phyloP scores from a whole-genome alignment of 2,797 vertebrate genomes.

The Bryconaethiops microstoma region DNA sequence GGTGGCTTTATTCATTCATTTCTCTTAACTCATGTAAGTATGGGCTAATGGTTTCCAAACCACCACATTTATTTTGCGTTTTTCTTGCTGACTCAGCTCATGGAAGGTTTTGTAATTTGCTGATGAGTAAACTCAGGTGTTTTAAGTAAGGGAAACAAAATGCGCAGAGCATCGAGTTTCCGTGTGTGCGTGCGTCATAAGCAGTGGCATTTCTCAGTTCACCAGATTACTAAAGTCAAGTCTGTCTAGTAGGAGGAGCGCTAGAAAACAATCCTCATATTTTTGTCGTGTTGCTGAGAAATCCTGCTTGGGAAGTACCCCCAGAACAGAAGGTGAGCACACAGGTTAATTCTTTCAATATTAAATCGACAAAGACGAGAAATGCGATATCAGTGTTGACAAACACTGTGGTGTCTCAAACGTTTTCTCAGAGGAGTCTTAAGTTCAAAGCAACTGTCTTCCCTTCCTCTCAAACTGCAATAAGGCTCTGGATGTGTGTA shows the following conservation, averaged over 20 bases:
- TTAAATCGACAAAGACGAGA: neutral
- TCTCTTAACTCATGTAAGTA: neutral
- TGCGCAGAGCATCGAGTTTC: neutral
- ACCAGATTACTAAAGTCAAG: neutral
- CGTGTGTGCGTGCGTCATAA: neutral
- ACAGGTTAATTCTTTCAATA: neutral
- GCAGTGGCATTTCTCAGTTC: neutral
- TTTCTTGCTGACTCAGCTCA: neutral
- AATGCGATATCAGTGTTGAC: neutral
- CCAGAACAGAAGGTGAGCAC: neutral
- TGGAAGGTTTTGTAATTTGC: neutral
- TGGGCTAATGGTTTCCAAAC: neutral
- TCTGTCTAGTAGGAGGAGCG: neutral
- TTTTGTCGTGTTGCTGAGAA: neutral
- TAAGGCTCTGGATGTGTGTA: neutral
- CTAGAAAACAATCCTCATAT: neutral
- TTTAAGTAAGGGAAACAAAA: neutral
- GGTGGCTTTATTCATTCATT: neutral
- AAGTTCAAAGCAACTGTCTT: neutral
- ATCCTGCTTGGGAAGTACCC: neutral
- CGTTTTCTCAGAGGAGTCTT: neutral
- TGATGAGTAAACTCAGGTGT: neutral
- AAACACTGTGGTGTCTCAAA: slow-evolving; percentile 21
- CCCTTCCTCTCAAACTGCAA: too few relatives aligned
- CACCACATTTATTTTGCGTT: neutral